Evolutionary conservation across 2,797 vertebrate species (phyloP), one percentile per base, ranked within the genome.

Genomic region (Mormyrus proboscirostris): DNA sequence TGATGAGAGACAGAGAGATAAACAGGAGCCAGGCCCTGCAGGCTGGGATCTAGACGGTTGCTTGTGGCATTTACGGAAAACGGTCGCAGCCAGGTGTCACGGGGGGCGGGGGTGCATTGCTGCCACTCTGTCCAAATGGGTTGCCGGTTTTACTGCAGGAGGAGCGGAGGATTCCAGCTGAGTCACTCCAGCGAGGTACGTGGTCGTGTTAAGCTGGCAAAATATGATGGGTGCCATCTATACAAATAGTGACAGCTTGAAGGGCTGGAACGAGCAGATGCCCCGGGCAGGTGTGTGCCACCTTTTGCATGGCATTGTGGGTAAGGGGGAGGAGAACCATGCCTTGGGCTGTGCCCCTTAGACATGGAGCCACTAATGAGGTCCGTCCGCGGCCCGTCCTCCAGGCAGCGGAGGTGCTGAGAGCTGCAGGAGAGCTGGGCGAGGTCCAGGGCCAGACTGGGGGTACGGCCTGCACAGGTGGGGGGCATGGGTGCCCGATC

Each of bases 1-100:
- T 95, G 96, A 96, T 96, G 96, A 96, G 94, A 95, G 93, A 96
- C 95, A 92, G 94, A 90, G 94, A 95, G 95, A 95, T 94, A 96
- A 95, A 96, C 95, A 95, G 91, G 92, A 88, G 88, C 89, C 92
- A 90, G 92, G 92, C 95, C 94, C 94, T 89, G 90, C 92, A 94
- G 95, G 94, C 94, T 91, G 91, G 90, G 76, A 91, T 91, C 94
- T 92, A 94, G 95, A 95, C 95, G 95, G 95, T 95, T 95, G 95
- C 93, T 94, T 94, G 93, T 92, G 91, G 90, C 87, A 88, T 93
- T 95, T 95, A 94, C 95, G 95, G 95, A 95, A 95, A 93, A 47
- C 25, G 25, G 49, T 51, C 14, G 2, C 22, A 25, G 44, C 47
- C 49, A 12, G 38, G 82, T 51, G 19, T 29, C 83, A 25, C 22